Evolutionary conservation across 2,113 vertebrate species (phyloP).

Genomic region (Leptosomus discolor): DNA sequence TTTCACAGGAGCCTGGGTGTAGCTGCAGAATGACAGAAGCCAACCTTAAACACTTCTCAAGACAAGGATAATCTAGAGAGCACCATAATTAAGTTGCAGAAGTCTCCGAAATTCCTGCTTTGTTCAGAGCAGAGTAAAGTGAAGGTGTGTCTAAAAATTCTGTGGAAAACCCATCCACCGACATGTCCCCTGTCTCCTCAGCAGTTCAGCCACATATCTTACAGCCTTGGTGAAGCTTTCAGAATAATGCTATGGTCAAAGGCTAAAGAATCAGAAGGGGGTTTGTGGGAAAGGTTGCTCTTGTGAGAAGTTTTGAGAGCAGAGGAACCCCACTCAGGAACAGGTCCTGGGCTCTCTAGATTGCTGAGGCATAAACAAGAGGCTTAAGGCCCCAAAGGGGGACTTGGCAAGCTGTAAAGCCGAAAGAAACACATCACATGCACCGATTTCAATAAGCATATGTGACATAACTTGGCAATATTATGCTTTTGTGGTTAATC

Average conservation of each 20-base stretch:
- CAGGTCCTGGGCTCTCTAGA: background rate
- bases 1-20: background rate
- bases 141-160: background rate
- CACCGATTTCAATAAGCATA: background rate
- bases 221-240: background rate
- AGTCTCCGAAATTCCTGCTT: background rate
- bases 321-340: background rate
- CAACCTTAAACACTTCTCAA: background rate
- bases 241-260: background rate
- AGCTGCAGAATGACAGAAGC: background rate
- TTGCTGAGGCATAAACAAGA: background rate
- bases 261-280: background rate
- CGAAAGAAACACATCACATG: background rate
- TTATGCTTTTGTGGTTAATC: conserved; percentile 2
- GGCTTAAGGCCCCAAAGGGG: background rate
- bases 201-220: background rate
- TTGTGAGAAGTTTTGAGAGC: background rate
- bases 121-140: background rate
- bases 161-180: background rate
- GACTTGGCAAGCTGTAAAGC: background rate
- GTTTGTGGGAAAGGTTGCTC: background rate
- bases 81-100: background rate
- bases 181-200: background rate
- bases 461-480: conserved; percentile 9
- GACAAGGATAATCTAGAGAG: background rate